A percentile compares a stretch with the other conserved stretches of the same genome.
These are phyloP conservation scores for Copidosoma floridanum DNA, from an alignment of 1,140 invertebrate genomes.

Conservation along the genomic window DNA sequence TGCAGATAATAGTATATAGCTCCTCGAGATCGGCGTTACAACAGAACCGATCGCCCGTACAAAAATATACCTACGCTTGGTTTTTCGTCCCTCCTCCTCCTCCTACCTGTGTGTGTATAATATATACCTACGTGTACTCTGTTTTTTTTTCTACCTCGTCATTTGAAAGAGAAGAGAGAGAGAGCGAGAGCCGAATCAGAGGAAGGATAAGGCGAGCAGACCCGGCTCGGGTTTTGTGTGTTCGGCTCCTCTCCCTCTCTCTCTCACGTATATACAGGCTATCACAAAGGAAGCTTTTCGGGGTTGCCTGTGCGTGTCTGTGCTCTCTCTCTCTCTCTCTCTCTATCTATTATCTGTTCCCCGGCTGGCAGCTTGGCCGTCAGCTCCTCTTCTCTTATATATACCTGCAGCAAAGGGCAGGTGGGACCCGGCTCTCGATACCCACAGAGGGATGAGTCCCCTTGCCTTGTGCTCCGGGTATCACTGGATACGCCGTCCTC, in stretches of 20 bases:
- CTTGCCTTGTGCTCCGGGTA: conserved; percentile 2
- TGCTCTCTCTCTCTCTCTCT: conserved; percentile 1
- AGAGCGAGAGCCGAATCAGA: neutral
- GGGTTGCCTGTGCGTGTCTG: neutral
- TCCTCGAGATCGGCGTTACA: too few species aligned
- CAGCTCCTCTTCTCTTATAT: neutral
- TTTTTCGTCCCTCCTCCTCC: too few species aligned
- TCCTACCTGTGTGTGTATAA: too few species aligned
- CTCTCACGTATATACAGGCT: too few species aligned
- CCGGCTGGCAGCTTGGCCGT: neutral
- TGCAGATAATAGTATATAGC: too few species aligned
- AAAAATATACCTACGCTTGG: too few species aligned
- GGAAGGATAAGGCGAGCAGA: neutral
- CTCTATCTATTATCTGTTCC: conserved; percentile 28
- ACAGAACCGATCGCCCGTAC: too few species aligned
- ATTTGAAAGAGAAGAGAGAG: neutral
- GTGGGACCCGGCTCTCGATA: conserved; percentile 19
- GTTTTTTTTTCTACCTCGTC: too few species aligned
- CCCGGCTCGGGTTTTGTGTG: too few species aligned
- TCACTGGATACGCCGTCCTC: too few species aligned
- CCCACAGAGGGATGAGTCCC: conserved; percentile 14
- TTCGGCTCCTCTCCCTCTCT: too few species aligned
- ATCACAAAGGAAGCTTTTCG: conserved; percentile 26
- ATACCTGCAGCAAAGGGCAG: conserved; percentile 27
- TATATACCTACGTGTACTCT: too few species aligned